Evolutionary conservation across 2,113 vertebrate species (phyloP).

Genomic region (Sus scrofa): T2T-Sscrofa CM000823.6:65406501-65407000

Average conservation of each 20-base stretch:
- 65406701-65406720: constrained; percentile 52
- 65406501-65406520: neutral
- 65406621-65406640: neutral
- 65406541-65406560: neutral
- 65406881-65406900: neutral
- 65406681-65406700: constrained; percentile 19
- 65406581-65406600: neutral
- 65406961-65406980: neutral
- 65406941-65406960: neutral
- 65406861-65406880: neutral
- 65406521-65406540: neutral
- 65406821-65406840: neutral
- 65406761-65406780: neutral
- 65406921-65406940: neutral
- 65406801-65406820: neutral
- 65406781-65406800: neutral
- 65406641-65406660: neutral
- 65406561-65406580: neutral
- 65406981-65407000: neutral
- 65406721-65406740: constrained; percentile 43
- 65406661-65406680: neutral
- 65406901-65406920: constrained; percentile 25
- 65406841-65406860: neutral
- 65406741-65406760: neutral
- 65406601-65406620: neutral